Conservation (phyloP, 2,113 vertebrate genomes). For the Accipiter virgatus region DNA sequence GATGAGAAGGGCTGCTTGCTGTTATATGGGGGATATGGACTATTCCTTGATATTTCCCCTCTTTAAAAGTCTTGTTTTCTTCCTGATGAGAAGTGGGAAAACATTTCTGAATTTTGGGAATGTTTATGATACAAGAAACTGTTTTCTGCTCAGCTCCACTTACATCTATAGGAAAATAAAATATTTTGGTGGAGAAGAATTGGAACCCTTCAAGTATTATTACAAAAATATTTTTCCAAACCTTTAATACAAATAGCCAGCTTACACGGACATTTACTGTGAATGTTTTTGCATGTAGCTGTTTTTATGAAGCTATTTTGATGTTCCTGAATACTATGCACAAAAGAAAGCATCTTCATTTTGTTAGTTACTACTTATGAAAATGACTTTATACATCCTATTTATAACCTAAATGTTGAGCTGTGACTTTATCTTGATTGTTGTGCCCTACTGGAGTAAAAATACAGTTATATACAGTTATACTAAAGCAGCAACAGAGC, state of each 20-base stretch:
- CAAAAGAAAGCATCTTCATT: neutral
- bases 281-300: neutral
- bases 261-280: neutral
- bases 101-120: neutral
- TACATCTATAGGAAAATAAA: neutral
- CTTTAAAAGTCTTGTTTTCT: neutral
- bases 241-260: neutral
- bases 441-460: slow-evolving; percentile 17
- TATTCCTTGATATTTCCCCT: neutral
- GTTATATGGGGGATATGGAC: neutral
- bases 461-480: neutral
- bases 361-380: neutral
- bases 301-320: neutral
- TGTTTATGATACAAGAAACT: neutral
- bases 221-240: neutral
- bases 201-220: neutral
- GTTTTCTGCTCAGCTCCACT: neutral
- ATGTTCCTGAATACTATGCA: neutral
- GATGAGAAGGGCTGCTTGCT: neutral
- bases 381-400: neutral
- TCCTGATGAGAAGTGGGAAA: neutral
- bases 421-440: neutral
- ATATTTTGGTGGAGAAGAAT: neutral
- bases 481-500: neutral
- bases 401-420: neutral